Evolutionary conservation across 2,797 vertebrate species (phyloP).

Genomic region (Urosaurus nigricauda): DNA sequence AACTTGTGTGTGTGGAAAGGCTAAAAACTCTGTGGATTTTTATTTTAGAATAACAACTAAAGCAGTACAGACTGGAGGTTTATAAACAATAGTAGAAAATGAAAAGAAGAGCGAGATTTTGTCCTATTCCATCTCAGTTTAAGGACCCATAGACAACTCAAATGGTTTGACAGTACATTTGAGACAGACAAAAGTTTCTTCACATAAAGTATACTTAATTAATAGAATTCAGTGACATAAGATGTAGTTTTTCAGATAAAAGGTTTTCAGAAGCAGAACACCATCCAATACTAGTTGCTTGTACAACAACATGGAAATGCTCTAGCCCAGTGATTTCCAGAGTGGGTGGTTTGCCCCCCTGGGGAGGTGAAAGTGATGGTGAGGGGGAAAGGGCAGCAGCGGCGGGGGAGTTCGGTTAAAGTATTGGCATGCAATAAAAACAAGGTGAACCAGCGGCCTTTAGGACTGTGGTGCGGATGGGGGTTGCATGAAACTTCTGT

Average conservation of each 20-base stretch:
- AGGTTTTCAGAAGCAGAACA: background rate
- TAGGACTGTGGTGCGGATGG: too few relatives aligned
- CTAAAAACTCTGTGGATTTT: background rate
- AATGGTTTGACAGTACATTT: background rate
- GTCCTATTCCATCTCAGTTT: background rate
- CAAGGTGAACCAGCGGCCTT: too few relatives aligned
- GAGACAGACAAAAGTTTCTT: background rate
- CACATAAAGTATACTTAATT: background rate
- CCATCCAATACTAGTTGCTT: background rate
- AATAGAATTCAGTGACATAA: background rate
- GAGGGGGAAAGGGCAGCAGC: too few relatives aligned
- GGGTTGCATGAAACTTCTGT: too few relatives aligned
- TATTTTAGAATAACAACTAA: background rate
- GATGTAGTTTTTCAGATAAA: background rate
- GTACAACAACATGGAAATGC: background rate
- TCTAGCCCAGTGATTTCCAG: too few relatives aligned
- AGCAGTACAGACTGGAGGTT: too few relatives aligned
- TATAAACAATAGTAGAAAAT: background rate
- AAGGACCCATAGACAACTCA: background rate
- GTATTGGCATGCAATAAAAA: too few relatives aligned
- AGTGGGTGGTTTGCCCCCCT: too few relatives aligned
- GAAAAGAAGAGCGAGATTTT: background rate
- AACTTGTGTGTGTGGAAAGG: background rate
- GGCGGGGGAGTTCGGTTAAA: too few relatives aligned
- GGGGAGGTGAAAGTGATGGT: too few relatives aligned